Base-by-base conservation (phyloP, 2,888 invertebrate species). In the Cordylochernes scorpioides region DNA sequence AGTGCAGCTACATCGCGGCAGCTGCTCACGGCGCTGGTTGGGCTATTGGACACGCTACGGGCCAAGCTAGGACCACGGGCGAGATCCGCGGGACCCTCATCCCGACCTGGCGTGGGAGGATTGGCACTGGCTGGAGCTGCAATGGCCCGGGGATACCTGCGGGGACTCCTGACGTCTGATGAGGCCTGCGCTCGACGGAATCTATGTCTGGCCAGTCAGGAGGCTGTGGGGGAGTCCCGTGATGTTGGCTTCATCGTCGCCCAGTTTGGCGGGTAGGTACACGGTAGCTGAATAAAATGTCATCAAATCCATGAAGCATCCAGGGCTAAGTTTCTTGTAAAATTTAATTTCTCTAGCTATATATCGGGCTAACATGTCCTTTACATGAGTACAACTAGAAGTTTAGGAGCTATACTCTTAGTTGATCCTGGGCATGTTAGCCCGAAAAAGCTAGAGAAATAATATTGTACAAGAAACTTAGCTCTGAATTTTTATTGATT, bases 251-350 rank as follows among this genome's bases (percentile, higher is more conserved):
- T 74, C 46, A 68, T 82, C 45, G 75, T 78, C 64, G 82, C 82
- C 49, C 78, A 80, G 56, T 62, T 82, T 46, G 78, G 78, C 68
- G 74, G 74, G 80, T 82, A 58, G 71, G n/a, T n/a, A n/a, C n/a
- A n/a, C n/a, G n/a, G n/a, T n/a, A n/a, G n/a, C n/a, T n/a, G n/a
- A n/a, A n/a, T n/a, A n/a, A n/a, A n/a, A n/a, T n/a, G n/a, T n/a
- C n/a, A n/a, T n/a, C n/a, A n/a, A n/a, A n/a, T n/a, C n/a, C n/a
- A n/a, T n/a, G n/a, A n/a, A n/a, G n/a, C n/a, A n/a, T n/a, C n/a
- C n/a, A n/a, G n/a, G n/a, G n/a, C n/a, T n/a, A n/a, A n/a, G n/a
- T n/a, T n/a, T n/a, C n/a, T n/a, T n/a, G n/a, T n/a, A n/a, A n/a
- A n/a, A n/a, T n/a, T n/a, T n/a, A n/a, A n/a, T n/a, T n/a, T n/a